phyloP scores from a whole-genome alignment of 2,888 invertebrate genomes.

The Sinodicranocentrus sp. region DNA sequence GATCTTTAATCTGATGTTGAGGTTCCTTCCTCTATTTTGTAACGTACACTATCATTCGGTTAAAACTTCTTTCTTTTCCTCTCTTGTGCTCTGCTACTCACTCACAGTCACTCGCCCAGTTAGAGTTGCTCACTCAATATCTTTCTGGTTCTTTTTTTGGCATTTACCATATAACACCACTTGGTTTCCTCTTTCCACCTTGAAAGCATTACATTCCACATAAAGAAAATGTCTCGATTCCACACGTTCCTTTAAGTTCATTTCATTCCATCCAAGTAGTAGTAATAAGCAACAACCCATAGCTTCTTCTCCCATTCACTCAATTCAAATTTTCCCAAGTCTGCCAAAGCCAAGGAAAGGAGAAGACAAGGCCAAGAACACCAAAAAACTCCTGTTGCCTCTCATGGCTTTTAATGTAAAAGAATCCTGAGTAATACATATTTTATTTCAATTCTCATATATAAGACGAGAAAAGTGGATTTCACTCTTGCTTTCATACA shows the following conservation, averaged over 20 bases:
- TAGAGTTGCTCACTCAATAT: slow-evolving; percentile 42
- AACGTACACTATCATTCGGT: slow-evolving; percentile 38
- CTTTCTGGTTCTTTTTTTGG: slow-evolving; percentile 7
- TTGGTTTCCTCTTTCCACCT: neutral
- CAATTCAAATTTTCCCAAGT: slow-evolving; percentile 22
- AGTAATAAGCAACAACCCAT: slow-evolving; percentile 25
- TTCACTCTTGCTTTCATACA: neutral
- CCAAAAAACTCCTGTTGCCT: slow-evolving; percentile 38
- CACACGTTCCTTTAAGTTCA: slow-evolving; percentile 30
- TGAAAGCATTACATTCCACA: slow-evolving; percentile 14
- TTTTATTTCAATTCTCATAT: slow-evolving; percentile 47
- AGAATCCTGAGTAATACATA: slow-evolving; percentile 39
- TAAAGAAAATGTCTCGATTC: neutral
- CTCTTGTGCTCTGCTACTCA: slow-evolving; percentile 34
- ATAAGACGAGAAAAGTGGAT: slow-evolving; percentile 43
- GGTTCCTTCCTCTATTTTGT: slow-evolving; percentile 54
- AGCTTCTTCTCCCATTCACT: slow-evolving; percentile 9
- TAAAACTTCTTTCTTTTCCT: slow-evolving; percentile 45
- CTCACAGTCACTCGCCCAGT: slow-evolving; percentile 22
- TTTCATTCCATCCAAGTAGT: slow-evolving; percentile 37
- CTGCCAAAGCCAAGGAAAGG: slow-evolving; percentile 17
- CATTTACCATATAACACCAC: slow-evolving; percentile 7
- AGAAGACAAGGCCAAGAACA: slow-evolving; percentile 46
- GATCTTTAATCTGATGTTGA: slow-evolving; percentile 63
- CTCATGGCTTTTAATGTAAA: slow-evolving; percentile 46